Base-by-base conservation (phyloP, 2,797 vertebrate genomes). In the Argya squamiceps region DNA sequence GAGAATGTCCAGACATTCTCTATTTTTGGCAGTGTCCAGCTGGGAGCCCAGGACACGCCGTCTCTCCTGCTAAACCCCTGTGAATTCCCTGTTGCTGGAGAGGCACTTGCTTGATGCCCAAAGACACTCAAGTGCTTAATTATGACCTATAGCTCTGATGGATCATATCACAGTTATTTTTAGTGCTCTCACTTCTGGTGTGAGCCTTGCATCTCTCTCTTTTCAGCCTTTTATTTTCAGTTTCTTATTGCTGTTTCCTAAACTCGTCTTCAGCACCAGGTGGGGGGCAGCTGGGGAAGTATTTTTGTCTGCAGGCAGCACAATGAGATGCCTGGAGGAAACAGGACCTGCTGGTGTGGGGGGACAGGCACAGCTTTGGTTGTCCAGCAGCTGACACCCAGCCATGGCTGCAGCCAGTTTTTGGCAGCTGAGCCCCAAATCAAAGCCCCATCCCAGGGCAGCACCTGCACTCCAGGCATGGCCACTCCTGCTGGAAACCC, bases 241-340 rank as follows among this genome's bases (percentile, higher is more conserved):
- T 96, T 96, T 92, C 93, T 89, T 68, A 47, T 56, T 76, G 85
- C 80, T 19, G 11, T 90, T 92, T 82, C 94, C 78, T 63, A 71
- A 89, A 69, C 23, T 73, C 0, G 0, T 47, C 73, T 34, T 75
- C 32, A 81, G 85, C 80, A 71, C 93, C 90, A 92, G 93, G 96
- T 94, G 92, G 94, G 81, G 87, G 92, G 83, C 96, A 97, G 89
- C 93, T 96, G 95, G 79, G 43, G 59, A 64, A 50, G 63, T 96
- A 94, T 96, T 97, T 97, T 92, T 82, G 70, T 95, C 89, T 60
- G 71, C 1, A 1, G 43, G 50, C 11, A 37, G 69, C 80, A 43
- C 65, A 89, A 17, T 0, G 2, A 63, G 77, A 53, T 0, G 18
- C 41, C 49, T 47, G 2, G 1, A 56, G 29, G 60, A 15, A 26